Evolutionary conservation across 2,797 vertebrate genomes (phyloP).

Genomic region (Eurystomus glaucurus): DNA sequence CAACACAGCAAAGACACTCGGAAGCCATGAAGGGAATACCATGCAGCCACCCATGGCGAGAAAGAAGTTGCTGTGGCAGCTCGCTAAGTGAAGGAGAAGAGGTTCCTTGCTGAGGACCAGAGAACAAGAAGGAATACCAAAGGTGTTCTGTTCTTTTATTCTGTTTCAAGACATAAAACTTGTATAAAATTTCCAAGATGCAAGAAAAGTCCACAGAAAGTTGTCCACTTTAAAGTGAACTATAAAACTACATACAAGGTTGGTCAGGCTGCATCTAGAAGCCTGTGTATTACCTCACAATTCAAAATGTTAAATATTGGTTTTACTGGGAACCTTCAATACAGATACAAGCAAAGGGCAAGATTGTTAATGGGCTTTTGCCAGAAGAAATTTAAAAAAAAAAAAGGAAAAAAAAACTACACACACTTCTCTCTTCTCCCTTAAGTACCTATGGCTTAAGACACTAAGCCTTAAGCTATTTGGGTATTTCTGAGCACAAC

Average conservation of each 20-base stretch:
- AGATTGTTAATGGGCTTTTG: not conserved
- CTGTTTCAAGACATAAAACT: not conserved
- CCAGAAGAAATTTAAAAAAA: not conserved
- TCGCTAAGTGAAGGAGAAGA: not conserved
- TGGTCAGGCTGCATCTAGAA: not conserved
- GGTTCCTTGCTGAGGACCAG: not conserved
- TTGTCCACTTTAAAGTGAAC: not conserved
- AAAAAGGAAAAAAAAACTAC: not conserved
- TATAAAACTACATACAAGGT: not conserved
- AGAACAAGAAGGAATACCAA: not conserved
- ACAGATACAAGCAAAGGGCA: not conserved
- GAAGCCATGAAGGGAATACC: not conserved
- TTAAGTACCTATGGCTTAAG: not conserved
- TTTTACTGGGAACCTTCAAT: not conserved
- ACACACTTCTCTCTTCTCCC: not conserved
- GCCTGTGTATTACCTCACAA: not conserved
- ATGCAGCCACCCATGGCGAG: rapidly evolving
- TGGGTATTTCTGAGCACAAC: not conserved
- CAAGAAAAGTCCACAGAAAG: not conserved
- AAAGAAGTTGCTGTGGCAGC: not conserved
- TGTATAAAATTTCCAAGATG: not conserved
- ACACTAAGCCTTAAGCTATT: not conserved
- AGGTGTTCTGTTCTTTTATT: not conserved
- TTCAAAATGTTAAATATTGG: not conserved
- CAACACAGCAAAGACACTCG: not conserved